phyloP scores from a whole-genome alignment of 2,797 vertebrate genomes.

The Adelosebastes latens region DNA sequence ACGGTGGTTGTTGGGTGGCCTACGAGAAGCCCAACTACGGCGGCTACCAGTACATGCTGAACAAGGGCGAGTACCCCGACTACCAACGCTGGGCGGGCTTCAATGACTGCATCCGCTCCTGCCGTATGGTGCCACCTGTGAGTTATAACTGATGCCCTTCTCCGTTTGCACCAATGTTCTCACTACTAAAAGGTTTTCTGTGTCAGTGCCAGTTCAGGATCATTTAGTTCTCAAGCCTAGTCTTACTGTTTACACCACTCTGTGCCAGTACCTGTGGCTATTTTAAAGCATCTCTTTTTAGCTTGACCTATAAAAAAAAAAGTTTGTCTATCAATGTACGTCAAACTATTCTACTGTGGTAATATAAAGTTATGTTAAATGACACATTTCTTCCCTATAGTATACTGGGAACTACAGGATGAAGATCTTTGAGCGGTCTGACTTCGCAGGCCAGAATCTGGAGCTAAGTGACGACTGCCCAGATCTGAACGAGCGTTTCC shows the following conservation, averaged over 20 bases:
- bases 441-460: conserved; percentile 83
- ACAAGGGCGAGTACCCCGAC: conserved; percentile 84
- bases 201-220: conserved; percentile 21
- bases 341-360: not conserved
- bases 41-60: conserved; percentile 86
- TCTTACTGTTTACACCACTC: not conserved
- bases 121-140: conserved; percentile 84
- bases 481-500: conserved; percentile 81
- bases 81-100: conserved; percentile 85
- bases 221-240: conserved; percentile 16
- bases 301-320: not conserved
- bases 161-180: not conserved
- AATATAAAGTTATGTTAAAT: not conserved
- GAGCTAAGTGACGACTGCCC: conserved; percentile 86
- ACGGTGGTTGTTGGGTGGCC: conserved; percentile 83
- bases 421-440: conserved; percentile 84
- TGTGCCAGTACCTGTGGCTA: conserved; percentile 20
- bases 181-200: conserved; percentile 6
- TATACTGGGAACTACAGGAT: conserved; percentile 83
- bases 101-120: conserved; percentile 87
- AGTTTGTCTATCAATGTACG: not conserved
- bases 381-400: conserved; percentile 40
- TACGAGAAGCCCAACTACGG: conserved; percentile 84
- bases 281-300: conserved; percentile 17
- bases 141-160: conserved; percentile 56